Conservation (phyloP, 30 jellyfish, hydroid and myxozoan genomes). For the Chironex yamaguchii region DNA sequence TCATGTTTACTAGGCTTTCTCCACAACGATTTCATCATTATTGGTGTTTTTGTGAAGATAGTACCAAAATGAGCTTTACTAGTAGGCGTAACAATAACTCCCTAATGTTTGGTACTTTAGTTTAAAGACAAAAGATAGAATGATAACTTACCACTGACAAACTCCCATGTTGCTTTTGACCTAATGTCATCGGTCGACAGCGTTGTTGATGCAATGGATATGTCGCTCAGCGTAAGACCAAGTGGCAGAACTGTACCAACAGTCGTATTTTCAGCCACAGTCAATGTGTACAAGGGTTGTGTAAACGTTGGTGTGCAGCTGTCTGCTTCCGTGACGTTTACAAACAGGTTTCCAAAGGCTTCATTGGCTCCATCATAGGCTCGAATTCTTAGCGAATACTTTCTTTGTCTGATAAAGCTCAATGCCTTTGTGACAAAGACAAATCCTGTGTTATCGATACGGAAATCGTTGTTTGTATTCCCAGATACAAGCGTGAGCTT, state of each 20-base stretch:
- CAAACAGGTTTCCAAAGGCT: slow-evolving; percentile 55
- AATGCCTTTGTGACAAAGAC: slow-evolving; percentile 31
- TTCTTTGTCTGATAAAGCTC: slow-evolving; percentile 11
- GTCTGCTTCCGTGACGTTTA: slow-evolving; percentile 75
- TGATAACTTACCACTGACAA: too few species aligned
- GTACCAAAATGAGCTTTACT: too few species aligned
- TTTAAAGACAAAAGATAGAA: too few species aligned
- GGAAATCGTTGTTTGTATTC: slow-evolving; percentile 64
- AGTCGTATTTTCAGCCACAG: slow-evolving; percentile 82
- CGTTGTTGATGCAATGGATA: too few species aligned
- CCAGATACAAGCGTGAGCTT: slow-evolving; percentile 74
- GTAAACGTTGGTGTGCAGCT: slow-evolving; percentile 78
- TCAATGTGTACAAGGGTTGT: slow-evolving; percentile 39
- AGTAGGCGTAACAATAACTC: too few species aligned
- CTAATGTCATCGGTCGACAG: too few species aligned
- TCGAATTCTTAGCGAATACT: slow-evolving; percentile 44
- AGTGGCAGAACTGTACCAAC: slow-evolving; percentile 64
- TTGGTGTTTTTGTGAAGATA: too few species aligned
- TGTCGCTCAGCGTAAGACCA: too few species aligned
- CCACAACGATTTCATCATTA: too few species aligned
- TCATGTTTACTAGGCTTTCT: too few species aligned
- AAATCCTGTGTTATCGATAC: slow-evolving; percentile 72
- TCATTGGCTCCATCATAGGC: slow-evolving; percentile 78
- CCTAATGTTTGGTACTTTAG: too few species aligned
- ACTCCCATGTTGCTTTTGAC: too few species aligned